Evolutionary conservation across 1,140 invertebrate species (phyloP).

Genomic region (Camponotus floridanus): DNA sequence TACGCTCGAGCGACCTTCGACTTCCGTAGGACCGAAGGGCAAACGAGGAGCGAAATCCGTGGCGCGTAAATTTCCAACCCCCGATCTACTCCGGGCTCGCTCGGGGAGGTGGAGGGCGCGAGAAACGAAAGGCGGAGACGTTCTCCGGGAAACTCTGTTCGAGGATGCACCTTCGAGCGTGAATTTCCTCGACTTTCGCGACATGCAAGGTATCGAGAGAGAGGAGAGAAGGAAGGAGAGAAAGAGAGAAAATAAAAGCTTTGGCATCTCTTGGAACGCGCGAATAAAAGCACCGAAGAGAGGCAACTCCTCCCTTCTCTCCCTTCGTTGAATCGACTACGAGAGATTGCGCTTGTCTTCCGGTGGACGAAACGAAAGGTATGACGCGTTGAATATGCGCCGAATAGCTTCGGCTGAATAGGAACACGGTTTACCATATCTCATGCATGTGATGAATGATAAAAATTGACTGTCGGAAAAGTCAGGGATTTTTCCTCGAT

Average conservation of each 20-base stretch:
- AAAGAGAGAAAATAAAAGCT: background rate
- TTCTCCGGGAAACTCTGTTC: conserved; percentile 56
- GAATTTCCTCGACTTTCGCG: conserved; percentile 59
- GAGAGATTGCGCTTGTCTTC: conserved; percentile 56
- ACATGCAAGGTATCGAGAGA: conserved; percentile 48
- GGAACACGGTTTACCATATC: conserved; percentile 4
- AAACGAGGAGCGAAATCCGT: conserved; percentile 73
- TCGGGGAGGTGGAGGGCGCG: background rate
- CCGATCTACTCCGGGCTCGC: background rate
- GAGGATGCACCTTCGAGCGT: conserved; percentile 55
- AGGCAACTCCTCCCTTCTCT: no score
- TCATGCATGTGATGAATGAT: conserved; percentile 33
- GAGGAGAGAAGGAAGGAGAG: background rate
- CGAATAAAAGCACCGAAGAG: conserved; percentile 25
- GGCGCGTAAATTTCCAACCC: conserved; percentile 72
- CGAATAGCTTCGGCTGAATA: conserved; percentile 30
- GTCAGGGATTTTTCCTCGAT: background rate
- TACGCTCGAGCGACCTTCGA: conserved; percentile 68
- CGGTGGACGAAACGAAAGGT: conserved; percentile 40
- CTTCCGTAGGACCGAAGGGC: conserved; percentile 60
- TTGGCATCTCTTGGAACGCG: background rate
- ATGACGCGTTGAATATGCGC: conserved; percentile 16
- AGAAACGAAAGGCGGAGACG: conserved; percentile 12
- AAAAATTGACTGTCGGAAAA: conserved; percentile 24
- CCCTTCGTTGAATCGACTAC: conserved; percentile 40